These are phyloP conservation scores for Caradrina kadenii DNA, from an alignment of 2,888 invertebrate species.

Conservation along the genomic window DNA sequence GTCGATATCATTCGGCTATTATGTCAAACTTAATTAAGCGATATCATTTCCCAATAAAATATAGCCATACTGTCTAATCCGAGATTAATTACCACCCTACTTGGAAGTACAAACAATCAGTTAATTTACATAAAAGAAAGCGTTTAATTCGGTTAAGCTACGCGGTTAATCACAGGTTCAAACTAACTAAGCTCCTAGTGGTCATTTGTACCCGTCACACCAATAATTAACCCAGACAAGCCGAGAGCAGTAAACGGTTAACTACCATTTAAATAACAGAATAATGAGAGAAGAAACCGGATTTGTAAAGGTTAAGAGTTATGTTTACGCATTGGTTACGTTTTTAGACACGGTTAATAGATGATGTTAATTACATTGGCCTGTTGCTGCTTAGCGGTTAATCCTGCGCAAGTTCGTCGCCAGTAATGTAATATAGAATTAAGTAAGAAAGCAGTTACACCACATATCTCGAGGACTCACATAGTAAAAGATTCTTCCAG, in stretches of 20 bases:
- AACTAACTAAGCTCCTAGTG: slow-evolving; percentile 79
- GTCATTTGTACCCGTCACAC: slow-evolving; percentile 87
- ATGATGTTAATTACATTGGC: slow-evolving; percentile 70
- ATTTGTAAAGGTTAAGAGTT: slow-evolving; percentile 80
- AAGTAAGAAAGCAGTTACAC: slow-evolving; percentile 65
- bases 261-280: slow-evolving; percentile 83
- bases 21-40: slow-evolving; percentile 74
- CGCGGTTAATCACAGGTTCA: slow-evolving; percentile 84
- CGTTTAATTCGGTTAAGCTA: slow-evolving; percentile 85
- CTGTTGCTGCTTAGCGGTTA: slow-evolving; percentile 54
- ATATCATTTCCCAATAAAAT: slow-evolving; percentile 71
- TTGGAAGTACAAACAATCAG: slow-evolving; percentile 80
- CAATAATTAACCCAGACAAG: slow-evolving; percentile 84
- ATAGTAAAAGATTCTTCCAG: slow-evolving; percentile 94
- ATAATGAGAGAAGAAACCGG: slow-evolving; percentile 79
- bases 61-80: slow-evolving; percentile 70
- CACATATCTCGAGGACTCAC: slow-evolving; percentile 91
- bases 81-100: slow-evolving; percentile 75
- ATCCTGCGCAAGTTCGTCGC: slow-evolving; percentile 35
- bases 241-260: slow-evolving; percentile 80
- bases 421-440: slow-evolving; percentile 37
- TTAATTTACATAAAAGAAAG: slow-evolving; percentile 88
- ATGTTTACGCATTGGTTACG: slow-evolving; percentile 70
- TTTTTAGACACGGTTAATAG: slow-evolving; percentile 76
- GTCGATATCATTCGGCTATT: slow-evolving; percentile 70